Conservation (phyloP, 2,888 invertebrate genomes). For the Deroplatys truncata region DNA sequence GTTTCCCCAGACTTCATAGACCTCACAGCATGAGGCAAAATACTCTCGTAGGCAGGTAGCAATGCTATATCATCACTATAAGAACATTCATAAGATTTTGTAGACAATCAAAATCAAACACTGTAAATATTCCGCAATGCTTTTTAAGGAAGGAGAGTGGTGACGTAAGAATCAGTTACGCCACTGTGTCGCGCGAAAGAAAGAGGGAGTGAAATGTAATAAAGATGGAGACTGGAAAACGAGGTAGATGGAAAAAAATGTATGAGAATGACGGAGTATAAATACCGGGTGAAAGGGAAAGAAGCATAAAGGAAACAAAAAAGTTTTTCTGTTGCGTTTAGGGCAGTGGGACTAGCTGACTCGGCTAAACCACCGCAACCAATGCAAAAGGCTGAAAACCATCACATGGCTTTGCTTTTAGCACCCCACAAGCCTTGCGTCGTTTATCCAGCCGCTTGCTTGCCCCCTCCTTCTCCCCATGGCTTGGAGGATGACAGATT, state of each 20-base stretch:
- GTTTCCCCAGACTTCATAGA: too few species aligned
- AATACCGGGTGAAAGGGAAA: constrained; percentile 5
- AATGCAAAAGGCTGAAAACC: constrained; percentile 23
- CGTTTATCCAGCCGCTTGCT: constrained; percentile 8
- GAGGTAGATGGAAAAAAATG: neutral
- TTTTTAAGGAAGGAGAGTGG: too few species aligned
- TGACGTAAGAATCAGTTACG: neutral
- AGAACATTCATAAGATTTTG: too few species aligned
- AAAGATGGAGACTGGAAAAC: neutral
- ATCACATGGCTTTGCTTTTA: constrained; percentile 43
- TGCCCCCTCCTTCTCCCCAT: neutral
- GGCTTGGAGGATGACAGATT: constrained; percentile 44
- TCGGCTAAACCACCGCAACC: neutral
- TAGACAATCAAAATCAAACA: too few species aligned
- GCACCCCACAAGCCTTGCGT: constrained; percentile 40
- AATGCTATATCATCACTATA: too few species aligned
- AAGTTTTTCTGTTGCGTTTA: constrained; percentile 36
- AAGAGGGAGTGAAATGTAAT: neutral
- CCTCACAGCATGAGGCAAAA: too few species aligned
- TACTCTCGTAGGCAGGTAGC: too few species aligned
- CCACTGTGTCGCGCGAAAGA: neutral
- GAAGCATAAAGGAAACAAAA: neutral
- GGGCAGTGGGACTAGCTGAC: constrained; percentile 34
- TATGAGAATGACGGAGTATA: constrained; percentile 23
- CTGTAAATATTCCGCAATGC: too few species aligned